Evolutionary conservation across 2,888 invertebrate genomes (phyloP), one percentile per base, ranked within the genome.

Genomic region (Chloroclysta siterata): DNA sequence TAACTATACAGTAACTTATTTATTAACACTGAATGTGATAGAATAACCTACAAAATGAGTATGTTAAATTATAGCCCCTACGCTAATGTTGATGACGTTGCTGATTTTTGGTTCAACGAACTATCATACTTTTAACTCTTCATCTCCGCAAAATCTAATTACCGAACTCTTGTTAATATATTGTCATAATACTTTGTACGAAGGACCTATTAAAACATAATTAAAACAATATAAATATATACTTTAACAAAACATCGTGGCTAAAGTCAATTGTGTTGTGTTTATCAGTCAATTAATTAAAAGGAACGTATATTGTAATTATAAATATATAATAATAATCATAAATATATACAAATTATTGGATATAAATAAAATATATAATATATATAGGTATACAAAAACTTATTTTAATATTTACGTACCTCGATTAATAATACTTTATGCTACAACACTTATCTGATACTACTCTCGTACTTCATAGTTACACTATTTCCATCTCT

Each of bases 141-240:
- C 5, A 29, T 42, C 33, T 50, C 47, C 17, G 33, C 41, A 62
- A 59, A 59, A 46, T 66, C 62, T 66, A 66, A 62, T 72, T 73
- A 56, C 60, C 63, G 67, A 74, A 77, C 74, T 77, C 70, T 58
- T 15, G 15, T 29, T 51, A 28, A 29, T 36, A 10, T n/a, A n/a
- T 13, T 1, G 36, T 42, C 7, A n/a, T 51, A 53, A 33, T 62
- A 29, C 60, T 33, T 46, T 66, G 60, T 69, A 69, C 67, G 66
- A 69, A 71, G 55, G 14, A 55, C 54, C 51, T 62, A 46, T 48
- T 33, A 50, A 53, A 64, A 57, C 47, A 46, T 33, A 41, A 41
- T 15, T 46, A 51, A 53, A n/a, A 55, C 28, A 58, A 46, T 39
- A 33, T 50, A 36, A 54, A 60, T 46, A 36, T 33, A 61, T 48